Evolutionary conservation across 64 coral and sea anemone genomes (phyloP).

Genomic region (Porites lutea): DNA sequence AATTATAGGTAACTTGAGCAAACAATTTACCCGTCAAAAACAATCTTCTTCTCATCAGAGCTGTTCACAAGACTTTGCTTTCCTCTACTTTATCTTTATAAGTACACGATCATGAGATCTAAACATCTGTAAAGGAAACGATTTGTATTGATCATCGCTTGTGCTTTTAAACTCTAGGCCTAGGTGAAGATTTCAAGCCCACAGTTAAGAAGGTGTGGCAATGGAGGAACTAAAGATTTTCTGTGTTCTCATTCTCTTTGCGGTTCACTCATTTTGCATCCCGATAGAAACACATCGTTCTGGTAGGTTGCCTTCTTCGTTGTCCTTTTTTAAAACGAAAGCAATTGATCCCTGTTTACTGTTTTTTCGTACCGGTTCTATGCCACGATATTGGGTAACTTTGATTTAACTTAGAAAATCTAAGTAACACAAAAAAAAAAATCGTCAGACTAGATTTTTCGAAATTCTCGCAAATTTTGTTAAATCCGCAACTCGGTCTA

Average conservation of each 20-base stretch:
- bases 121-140: conserved; percentile 12
- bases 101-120: not conserved
- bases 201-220: not conserved
- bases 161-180: not conserved
- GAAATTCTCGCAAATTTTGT: too few species aligned
- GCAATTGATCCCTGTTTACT: too few species aligned
- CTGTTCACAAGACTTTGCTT: not conserved
- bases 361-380: too few species aligned
- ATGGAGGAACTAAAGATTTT: not conserved
- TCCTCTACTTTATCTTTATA: not conserved
- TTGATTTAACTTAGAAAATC: too few species aligned
- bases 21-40: conserved; percentile 31
- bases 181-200: not conserved
- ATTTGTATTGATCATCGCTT: not conserved
- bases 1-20: conserved; percentile 29
- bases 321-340: not conserved
- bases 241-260: not conserved
- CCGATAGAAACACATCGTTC: not conserved
- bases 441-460: too few species aligned
- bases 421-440: too few species aligned
- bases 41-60: conserved; percentile 6
- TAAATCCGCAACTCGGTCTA: too few species aligned
- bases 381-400: too few species aligned
- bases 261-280: not conserved
- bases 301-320: not conserved